Percentiles rank a stretch among this genome's conserved stretches.
These are phyloP conservation scores for Cephalotes varians DNA, from an alignment of 2,888 invertebrate genomes.

Conservation along the genomic window DNA sequence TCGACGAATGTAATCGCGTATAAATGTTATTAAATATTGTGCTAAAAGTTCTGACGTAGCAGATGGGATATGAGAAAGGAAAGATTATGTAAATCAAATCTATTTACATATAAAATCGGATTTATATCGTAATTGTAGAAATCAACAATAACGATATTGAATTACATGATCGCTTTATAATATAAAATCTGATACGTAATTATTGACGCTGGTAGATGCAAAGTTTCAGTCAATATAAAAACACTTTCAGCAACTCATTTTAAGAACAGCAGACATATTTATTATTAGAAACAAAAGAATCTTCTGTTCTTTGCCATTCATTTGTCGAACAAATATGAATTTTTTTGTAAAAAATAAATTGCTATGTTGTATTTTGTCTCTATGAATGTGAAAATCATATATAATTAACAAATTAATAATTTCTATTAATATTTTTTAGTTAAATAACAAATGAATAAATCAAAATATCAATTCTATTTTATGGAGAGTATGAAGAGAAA, in stretches of 20 bases:
- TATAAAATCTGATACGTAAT: slow-evolving; percentile 54
- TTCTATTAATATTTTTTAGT: background rate
- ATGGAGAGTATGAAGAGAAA: background rate
- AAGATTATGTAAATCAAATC: slow-evolving; percentile 11
- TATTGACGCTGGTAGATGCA: slow-evolving; percentile 64
- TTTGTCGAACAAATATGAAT: slow-evolving; percentile 9
- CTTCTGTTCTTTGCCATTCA: background rate
- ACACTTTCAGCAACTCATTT: background rate
- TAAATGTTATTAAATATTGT: slow-evolving; percentile 17
- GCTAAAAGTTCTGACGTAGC: slow-evolving; percentile 1
- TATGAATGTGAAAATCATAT: background rate
- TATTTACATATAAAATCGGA: background rate
- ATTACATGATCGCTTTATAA: slow-evolving; percentile 11
- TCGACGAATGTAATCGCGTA: background rate
- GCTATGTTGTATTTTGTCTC: background rate
- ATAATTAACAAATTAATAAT: slow-evolving; percentile 22
- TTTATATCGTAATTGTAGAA: slow-evolving; percentile 18
- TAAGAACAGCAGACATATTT: background rate
- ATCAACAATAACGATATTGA: slow-evolving; percentile 21
- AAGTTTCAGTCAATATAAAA: slow-evolving; percentile 25
- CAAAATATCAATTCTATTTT: background rate
- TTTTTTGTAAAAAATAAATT: slow-evolving; percentile 21
- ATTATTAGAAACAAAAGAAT: slow-evolving; percentile 22
- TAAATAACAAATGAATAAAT: slow-evolving; percentile 4
- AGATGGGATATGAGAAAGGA: background rate